These are phyloP conservation scores for Apteryx mantelli DNA, from an alignment of 2,113 vertebrate genomes.

Conservation along the genomic window DNA sequence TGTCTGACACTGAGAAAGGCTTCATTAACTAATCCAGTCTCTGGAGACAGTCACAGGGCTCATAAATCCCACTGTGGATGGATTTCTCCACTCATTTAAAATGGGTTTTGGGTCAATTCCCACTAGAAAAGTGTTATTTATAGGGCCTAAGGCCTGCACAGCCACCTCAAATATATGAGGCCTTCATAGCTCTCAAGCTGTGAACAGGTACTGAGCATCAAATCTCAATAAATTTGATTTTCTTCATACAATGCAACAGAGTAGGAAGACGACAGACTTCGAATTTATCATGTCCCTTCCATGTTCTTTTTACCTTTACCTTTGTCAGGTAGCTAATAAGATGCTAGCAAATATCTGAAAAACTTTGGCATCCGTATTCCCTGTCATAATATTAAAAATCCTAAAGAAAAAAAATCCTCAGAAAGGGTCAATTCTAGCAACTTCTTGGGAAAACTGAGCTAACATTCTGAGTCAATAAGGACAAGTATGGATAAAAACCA, in stretches of 20 bases:
- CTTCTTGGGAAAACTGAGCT: not conserved
- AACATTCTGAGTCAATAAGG: not conserved
- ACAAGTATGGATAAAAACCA: not conserved
- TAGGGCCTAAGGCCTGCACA: not conserved
- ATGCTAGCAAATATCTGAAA: not conserved
- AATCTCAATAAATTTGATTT: not conserved
- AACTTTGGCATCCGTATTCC: not conserved
- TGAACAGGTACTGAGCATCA: not conserved
- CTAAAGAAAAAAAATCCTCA: not conserved
- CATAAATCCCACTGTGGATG: constrained; percentile 19
- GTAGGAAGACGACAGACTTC: not conserved
- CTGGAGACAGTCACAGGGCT: not conserved
- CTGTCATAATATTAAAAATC: not conserved
- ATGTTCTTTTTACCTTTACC: not conserved
- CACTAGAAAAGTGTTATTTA: not conserved
- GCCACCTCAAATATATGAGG: not conserved
- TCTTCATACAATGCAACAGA: not conserved
- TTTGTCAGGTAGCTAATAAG: not conserved
- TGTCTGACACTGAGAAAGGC: not conserved
- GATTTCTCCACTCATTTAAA: constrained; percentile 34
- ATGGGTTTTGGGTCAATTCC: constrained; percentile 34
- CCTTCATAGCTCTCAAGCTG: not conserved
- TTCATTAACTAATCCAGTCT: not conserved
- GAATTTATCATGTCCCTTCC: not conserved
- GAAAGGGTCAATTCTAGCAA: not conserved